Percentiles rank a stretch among this genome's conserved stretches.
Evolutionary conservation across 1,140 invertebrate genomes (phyloP).

Genomic region (Aphelenchoides besseyi): DNA sequence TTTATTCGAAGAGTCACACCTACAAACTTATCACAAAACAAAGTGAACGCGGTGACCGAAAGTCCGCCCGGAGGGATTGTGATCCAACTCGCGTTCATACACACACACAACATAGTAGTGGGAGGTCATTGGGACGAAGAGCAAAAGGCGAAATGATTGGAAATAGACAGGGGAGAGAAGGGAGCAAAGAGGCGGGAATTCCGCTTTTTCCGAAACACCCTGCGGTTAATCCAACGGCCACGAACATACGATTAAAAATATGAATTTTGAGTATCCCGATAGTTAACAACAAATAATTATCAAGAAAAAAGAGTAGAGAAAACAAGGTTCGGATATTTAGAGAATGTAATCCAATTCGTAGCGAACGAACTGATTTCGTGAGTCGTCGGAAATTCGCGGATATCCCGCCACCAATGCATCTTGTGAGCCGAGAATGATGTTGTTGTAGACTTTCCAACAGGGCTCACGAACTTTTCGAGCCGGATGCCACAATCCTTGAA

Average conservation of each 20-base stretch:
- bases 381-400: conserved; percentile 85
- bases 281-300: not conserved
- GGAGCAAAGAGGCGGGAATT: not conserved
- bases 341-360: conserved; percentile 94
- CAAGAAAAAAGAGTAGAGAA: conserved; percentile 16
- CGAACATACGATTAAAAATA: not conserved
- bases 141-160: not conserved
- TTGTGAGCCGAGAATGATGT: conserved; percentile 95
- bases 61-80: not conserved
- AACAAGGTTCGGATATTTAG: conserved; percentile 66
- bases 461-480: conserved; percentile 97
- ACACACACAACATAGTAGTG: too few relatives aligned
- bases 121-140: not conserved
- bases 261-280: not conserved
- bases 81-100: not conserved
- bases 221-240: not conserved
- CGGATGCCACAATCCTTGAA: conserved; percentile 91
- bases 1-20: not conserved
- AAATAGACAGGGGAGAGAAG: not conserved
- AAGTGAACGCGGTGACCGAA: not conserved
- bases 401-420: conserved; percentile 96
- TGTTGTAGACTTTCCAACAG: conserved; percentile 99
- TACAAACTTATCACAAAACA: not conserved
- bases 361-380: conserved; percentile 86
- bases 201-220: too few relatives aligned